These are phyloP conservation scores for Scaptodrosophila lebanonensis DNA, from an alignment of 1,140 invertebrate species.

Conservation along the genomic window DNA sequence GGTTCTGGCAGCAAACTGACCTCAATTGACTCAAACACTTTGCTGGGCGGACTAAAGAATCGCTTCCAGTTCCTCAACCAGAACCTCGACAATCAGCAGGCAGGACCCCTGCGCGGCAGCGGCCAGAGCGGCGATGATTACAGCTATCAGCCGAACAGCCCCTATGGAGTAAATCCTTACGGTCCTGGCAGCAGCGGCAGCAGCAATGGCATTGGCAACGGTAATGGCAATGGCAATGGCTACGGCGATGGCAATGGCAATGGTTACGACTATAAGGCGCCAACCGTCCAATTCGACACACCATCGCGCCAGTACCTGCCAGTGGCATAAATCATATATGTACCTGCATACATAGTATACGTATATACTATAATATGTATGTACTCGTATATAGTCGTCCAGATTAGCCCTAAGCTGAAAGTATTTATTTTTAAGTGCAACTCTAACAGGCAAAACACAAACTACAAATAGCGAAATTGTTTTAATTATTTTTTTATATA, in stretches of 20 bases:
- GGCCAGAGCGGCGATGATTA: constrained; percentile 71
- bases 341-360: neutral
- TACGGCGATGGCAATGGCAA: constrained; percentile 34
- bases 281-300: constrained; percentile 31
- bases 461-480: constrained; percentile 42
- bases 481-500: constrained; percentile 51
- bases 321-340: constrained; percentile 45
- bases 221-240: constrained; percentile 17
- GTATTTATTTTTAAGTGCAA: constrained; percentile 67
- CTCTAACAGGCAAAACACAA: constrained; percentile 29
- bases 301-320: constrained; percentile 64
- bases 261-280: constrained; percentile 55
- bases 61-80: constrained; percentile 74
- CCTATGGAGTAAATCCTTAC: neutral
- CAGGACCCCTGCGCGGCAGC: constrained; percentile 53
- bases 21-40: constrained; percentile 51
- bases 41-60: constrained; percentile 62
- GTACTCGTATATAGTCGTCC: too few species aligned
- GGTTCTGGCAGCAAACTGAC: constrained; percentile 38
- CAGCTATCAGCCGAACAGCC: constrained; percentile 52
- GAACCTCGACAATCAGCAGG: constrained; percentile 51
- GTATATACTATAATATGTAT: too few species aligned
- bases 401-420: constrained; percentile 42
- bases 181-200: neutral
- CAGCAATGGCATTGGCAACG: neutral